Evolutionary conservation across 2,888 invertebrate species (phyloP).

Genomic region (Mantis religiosa): DNA sequence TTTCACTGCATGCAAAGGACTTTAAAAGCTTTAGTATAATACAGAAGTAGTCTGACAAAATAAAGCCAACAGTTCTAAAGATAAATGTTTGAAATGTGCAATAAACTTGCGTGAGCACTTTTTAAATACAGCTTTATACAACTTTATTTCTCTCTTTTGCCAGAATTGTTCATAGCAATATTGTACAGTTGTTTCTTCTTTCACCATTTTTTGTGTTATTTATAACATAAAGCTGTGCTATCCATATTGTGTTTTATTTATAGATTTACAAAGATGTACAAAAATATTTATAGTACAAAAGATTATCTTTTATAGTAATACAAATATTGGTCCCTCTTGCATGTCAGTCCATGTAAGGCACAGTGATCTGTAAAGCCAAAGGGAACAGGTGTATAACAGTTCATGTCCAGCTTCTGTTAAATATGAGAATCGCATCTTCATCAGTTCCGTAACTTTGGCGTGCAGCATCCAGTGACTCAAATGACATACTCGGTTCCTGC

Average conservation of each 20-base stretch:
- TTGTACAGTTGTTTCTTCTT: not conserved
- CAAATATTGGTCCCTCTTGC: not conserved
- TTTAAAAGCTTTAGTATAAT: too few relatives aligned
- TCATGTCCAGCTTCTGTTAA: constrained; percentile 1
- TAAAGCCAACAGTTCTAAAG: too few relatives aligned
- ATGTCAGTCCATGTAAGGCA: not conserved
- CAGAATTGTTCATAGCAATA: not conserved
- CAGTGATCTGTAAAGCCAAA: not conserved
- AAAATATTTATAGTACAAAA: not conserved
- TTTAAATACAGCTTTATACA: too few relatives aligned
- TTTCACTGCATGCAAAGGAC: too few relatives aligned
- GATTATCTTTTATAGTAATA: not conserved
- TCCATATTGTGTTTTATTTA: constrained; percentile 14
- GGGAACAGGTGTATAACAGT: not conserved
- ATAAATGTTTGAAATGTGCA: too few relatives aligned
- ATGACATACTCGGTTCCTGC: constrained; percentile 53
- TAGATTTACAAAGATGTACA: not conserved
- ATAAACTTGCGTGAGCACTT: too few relatives aligned
- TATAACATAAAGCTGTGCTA: constrained; percentile 18
- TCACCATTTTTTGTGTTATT: constrained; percentile 18
- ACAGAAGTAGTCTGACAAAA: too few relatives aligned
- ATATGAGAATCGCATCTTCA: constrained; percentile 60
- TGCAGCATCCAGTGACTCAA: constrained; percentile 50
- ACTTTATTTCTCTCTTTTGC: not conserved
- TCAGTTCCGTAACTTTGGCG: constrained; percentile 62